A percentile compares a stretch with the other conserved stretches of the same genome.
Conservation (phyloP, 2,113 vertebrate genomes). For the Tinamus guttatus region DNA sequence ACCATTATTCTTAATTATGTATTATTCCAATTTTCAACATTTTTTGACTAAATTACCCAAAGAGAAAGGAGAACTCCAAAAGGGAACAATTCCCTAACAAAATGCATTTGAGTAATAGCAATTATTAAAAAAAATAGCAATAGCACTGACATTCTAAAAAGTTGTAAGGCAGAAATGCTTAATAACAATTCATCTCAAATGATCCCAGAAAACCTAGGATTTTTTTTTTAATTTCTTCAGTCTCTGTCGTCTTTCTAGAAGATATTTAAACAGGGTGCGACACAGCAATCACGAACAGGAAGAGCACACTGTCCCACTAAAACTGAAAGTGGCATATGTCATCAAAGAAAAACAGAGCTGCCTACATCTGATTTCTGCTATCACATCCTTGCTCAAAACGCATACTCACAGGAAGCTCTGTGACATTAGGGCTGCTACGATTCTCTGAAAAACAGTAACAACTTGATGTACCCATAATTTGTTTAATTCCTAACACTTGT, state of each 20-base stretch:
- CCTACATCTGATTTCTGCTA: neutral
- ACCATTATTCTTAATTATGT: neutral
- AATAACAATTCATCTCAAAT: slow-evolving; percentile 38
- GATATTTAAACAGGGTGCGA: neutral
- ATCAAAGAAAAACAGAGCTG: neutral
- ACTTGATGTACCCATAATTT: neutral
- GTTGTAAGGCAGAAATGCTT: slow-evolving; percentile 23
- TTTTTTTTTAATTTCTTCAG: slow-evolving; percentile 10
- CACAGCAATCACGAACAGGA: neutral
- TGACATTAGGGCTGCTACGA: neutral
- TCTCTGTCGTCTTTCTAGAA: slow-evolving; percentile 13
- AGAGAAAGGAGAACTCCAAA: slow-evolving; percentile 13
- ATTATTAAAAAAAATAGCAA: too few species aligned
- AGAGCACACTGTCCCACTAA: neutral
- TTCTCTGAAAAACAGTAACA: neutral
- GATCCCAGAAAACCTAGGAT: neutral
- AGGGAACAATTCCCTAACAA: slow-evolving; percentile 21
- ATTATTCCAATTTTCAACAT: neutral
- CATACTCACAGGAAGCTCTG: neutral
- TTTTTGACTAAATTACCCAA: slow-evolving; percentile 8
- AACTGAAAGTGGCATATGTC: neutral
- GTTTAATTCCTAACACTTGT: neutral
- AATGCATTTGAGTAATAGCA: neutral
- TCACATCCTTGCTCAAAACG: neutral
- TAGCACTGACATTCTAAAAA: slow-evolving; percentile 9